Conservation (phyloP, 1,140 invertebrate genomes). For the Philaenus spumarius region DNA sequence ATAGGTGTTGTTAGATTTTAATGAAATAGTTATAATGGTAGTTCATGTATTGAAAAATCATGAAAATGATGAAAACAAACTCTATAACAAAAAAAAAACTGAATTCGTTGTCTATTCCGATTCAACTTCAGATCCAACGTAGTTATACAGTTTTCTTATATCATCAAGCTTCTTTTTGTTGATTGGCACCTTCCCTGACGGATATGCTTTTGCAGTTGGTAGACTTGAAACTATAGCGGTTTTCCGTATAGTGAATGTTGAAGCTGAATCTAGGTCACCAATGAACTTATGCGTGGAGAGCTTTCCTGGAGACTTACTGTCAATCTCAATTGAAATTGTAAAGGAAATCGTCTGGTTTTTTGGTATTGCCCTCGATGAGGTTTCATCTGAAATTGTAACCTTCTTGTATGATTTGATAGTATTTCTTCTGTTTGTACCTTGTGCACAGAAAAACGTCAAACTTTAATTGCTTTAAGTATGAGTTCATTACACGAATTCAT, state of each 20-base stretch:
- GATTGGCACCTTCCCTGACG: too few relatives aligned
- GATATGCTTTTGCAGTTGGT: not conserved
- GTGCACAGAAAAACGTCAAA: not conserved
- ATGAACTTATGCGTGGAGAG: slow-evolving; percentile 1
- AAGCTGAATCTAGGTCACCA: not conserved
- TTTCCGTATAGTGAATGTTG: not conserved
- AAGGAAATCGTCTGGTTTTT: not conserved
- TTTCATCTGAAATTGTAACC: slow-evolving; percentile 1
- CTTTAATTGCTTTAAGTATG: slow-evolving; percentile 1
- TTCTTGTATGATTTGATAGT: not conserved
- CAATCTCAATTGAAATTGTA: not conserved
- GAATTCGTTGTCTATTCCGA: not conserved
- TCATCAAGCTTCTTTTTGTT: not conserved
- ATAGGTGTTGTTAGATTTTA: too few relatives aligned
- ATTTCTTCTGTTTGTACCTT: not conserved
- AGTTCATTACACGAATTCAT: slow-evolving; percentile 12
- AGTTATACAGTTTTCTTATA: not conserved
- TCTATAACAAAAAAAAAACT: not conserved
- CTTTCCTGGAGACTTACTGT: not conserved
- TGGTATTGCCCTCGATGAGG: not conserved
- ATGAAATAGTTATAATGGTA: too few relatives aligned
- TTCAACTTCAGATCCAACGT: not conserved
- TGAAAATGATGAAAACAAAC: not conserved
- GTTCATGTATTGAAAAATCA: too few relatives aligned
- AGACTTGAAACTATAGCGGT: not conserved